phyloP scores from a whole-genome alignment of 2,797 vertebrate genomes.

The Chaenodraco wilsoni region DNA sequence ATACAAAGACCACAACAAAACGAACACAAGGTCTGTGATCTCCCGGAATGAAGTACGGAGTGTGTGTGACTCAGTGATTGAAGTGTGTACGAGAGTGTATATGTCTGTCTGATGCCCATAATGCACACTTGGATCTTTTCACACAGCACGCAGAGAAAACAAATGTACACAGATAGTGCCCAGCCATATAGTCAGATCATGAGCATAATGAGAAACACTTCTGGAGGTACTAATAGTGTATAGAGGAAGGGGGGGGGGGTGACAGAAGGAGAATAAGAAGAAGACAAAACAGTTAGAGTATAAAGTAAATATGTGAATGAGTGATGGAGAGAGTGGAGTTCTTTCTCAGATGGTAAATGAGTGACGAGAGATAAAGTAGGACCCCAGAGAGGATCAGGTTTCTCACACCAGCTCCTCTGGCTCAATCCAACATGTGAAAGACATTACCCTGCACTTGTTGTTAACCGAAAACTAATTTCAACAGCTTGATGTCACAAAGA shows the following conservation, averaged over 20 bases:
- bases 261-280: slow-evolving; percentile 22
- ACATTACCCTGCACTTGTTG: slow-evolving; percentile 54
- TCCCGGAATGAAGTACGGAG: slow-evolving; percentile 47
- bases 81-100: slow-evolving; percentile 44
- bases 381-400: slow-evolving; percentile 44
- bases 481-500: slow-evolving; percentile 23
- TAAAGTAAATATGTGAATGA: slow-evolving; percentile 34
- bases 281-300: slow-evolving; percentile 27
- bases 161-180: slow-evolving; percentile 37
- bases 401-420: slow-evolving; percentile 51
- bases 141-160: slow-evolving; percentile 13
- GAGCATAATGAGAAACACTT: slow-evolving; percentile 73
- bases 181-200: slow-evolving; percentile 71
- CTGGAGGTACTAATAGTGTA: slow-evolving; percentile 45
- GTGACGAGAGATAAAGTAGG: slow-evolving; percentile 52
- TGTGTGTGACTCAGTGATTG: slow-evolving; percentile 54
- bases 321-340: slow-evolving; percentile 23
- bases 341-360: slow-evolving; percentile 40
- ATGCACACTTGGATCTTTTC: slow-evolving; percentile 56
- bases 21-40: slow-evolving; percentile 68
- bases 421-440: slow-evolving; percentile 46
- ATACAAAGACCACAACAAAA: slow-evolving; percentile 74
- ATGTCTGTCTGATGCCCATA: slow-evolving; percentile 31
- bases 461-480: slow-evolving; percentile 36
- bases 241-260: not conserved